phyloP scores from a whole-genome alignment of 2,888 invertebrate species.

The Stenodema calcarata region DNA sequence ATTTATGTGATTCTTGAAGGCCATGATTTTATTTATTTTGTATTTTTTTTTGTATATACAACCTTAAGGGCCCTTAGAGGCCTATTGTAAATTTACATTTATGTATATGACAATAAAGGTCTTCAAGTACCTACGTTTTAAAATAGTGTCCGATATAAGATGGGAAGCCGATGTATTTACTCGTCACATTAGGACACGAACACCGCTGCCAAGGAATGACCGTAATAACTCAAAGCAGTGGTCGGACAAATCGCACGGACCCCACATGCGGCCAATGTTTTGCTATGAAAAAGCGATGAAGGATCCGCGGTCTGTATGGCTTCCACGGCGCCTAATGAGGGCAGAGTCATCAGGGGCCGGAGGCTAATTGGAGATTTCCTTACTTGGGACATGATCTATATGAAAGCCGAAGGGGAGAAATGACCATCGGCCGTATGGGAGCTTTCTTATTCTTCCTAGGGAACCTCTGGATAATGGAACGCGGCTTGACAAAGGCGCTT shows the following conservation, averaged over 20 bases:
- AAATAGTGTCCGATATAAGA: too few relatives aligned
- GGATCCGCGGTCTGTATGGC: neutral
- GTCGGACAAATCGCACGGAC: neutral
- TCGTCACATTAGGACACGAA: too few relatives aligned
- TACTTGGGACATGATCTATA: constrained; percentile 27
- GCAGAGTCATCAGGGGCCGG: neutral
- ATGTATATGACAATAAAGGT: too few relatives aligned
- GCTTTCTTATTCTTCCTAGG: constrained; percentile 7
- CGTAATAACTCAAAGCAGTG: too few relatives aligned
- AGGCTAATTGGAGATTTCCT: constrained; percentile 37
- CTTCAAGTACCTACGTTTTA: too few relatives aligned
- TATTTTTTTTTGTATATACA: too few relatives aligned
- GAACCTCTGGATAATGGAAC: constrained; percentile 17
- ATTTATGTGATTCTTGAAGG: too few relatives aligned
- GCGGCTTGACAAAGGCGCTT: constrained; percentile 30
- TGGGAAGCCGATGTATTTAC: too few relatives aligned
- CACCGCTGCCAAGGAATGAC: too few relatives aligned
- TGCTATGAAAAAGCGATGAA: neutral
- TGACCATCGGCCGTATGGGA: constrained; percentile 7
- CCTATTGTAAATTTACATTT: too few relatives aligned
- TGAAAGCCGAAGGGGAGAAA: constrained; percentile 29
- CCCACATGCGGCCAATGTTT: neutral
- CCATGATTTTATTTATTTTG: too few relatives aligned
- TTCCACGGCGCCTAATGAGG: constrained; percentile 24
- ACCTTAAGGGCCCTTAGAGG: too few relatives aligned